phyloP scores from a whole-genome alignment of 2,113 vertebrate species.

The Scophthalmus maximus region DNA sequence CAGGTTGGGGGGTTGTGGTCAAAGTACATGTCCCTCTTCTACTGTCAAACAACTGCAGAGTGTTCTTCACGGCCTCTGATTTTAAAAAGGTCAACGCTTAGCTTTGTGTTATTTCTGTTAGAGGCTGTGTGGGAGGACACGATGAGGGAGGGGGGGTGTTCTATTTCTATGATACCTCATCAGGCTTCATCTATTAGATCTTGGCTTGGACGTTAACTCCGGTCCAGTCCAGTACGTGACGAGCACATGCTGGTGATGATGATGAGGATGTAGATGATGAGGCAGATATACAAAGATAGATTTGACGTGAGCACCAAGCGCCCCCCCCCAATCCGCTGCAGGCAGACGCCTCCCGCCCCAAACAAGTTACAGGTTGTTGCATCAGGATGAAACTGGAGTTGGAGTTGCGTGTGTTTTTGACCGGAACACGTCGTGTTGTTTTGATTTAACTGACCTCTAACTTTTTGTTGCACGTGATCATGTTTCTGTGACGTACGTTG shows the following conservation, averaged over 20 bases:
- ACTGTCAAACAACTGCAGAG: slow-evolving; percentile 15
- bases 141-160: slow-evolving; percentile 23
- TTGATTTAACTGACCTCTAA: slow-evolving; percentile 14
- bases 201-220: slow-evolving; percentile 48
- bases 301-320: slow-evolving; percentile 12
- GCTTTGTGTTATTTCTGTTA: slow-evolving; percentile 31
- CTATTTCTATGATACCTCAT: slow-evolving; percentile 46
- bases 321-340: slow-evolving; percentile 4
- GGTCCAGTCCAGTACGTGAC: slow-evolving; percentile 24
- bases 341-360: slow-evolving; percentile 7
- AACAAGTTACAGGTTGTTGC: slow-evolving; percentile 27
- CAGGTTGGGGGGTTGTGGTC: too few relatives aligned
- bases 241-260: slow-evolving; percentile 15
- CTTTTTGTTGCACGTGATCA: not conserved
- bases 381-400: slow-evolving; percentile 31
- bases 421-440: slow-evolving; percentile 5
- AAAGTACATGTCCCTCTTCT: slow-evolving; percentile 34
- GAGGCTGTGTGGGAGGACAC: slow-evolving; percentile 18
- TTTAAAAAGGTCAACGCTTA: slow-evolving; percentile 64
- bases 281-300: slow-evolving; percentile 42
- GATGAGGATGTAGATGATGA: slow-evolving; percentile 42
- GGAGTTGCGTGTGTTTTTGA: not conserved
- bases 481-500: not conserved
- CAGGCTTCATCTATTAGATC: slow-evolving; percentile 43
- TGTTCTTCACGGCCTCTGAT: slow-evolving; percentile 40